Conservation (phyloP, 2,113 vertebrate genomes). For the Ammodytes marinus region DNA sequence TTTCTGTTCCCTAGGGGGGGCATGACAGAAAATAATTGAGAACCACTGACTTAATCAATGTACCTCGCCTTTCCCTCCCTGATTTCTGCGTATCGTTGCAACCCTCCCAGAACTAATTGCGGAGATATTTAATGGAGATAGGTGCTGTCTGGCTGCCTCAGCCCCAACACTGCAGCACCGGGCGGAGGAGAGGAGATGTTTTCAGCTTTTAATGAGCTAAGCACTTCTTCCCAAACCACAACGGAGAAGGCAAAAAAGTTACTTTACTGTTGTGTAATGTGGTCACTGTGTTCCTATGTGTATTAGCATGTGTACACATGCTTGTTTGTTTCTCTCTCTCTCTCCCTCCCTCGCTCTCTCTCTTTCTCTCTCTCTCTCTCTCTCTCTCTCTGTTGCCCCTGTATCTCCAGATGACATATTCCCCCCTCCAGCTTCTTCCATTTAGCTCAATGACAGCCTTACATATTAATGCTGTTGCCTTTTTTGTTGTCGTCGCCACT, state of each 20-base stretch:
- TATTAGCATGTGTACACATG: slow-evolving; percentile 1
- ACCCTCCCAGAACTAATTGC: slow-evolving; percentile 64
- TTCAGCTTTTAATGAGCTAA: slow-evolving; percentile 24
- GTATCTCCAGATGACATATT: slow-evolving; percentile 37
- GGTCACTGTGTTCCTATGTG: neutral
- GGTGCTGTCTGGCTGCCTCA: slow-evolving; percentile 28
- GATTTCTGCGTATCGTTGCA: slow-evolving; percentile 45
- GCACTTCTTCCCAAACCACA: neutral
- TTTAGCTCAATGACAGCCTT: slow-evolving; percentile 63
- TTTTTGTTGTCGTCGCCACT: slow-evolving; percentile 67
- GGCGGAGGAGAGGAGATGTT: neutral
- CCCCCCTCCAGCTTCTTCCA: slow-evolving; percentile 50
- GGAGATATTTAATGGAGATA: slow-evolving; percentile 59
- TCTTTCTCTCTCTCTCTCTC: neutral
- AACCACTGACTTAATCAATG: slow-evolving; percentile 41
- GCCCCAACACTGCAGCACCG: slow-evolving; percentile 9
- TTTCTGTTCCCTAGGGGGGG: too few relatives aligned
- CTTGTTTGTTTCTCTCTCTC: slow-evolving; percentile 33
- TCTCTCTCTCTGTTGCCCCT: slow-evolving; percentile 25
- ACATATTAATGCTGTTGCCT: slow-evolving; percentile 49
- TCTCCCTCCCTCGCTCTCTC: too few relatives aligned
- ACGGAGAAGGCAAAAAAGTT: neutral
- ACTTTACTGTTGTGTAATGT: neutral
- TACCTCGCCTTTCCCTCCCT: slow-evolving; percentile 44
- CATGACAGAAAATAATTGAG: too few relatives aligned